These are phyloP conservation scores for Cotesia congregata DNA, from an alignment of 2,888 invertebrate species.

Conservation along the genomic window DNA sequence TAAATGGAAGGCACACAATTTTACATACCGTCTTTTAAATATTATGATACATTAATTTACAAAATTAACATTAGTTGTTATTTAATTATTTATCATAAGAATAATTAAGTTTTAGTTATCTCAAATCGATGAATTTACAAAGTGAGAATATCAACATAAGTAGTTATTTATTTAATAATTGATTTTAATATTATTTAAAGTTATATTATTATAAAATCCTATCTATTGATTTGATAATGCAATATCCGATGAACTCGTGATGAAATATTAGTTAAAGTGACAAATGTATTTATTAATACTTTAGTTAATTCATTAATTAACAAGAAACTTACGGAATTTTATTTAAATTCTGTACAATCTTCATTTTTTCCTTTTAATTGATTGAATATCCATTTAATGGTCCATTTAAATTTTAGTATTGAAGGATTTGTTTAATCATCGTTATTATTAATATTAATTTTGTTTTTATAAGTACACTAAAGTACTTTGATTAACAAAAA, in stretches of 20 bases:
- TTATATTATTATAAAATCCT: slow-evolving; percentile 49
- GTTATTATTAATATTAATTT: not conserved
- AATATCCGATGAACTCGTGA: not conserved
- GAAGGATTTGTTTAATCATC: slow-evolving; percentile 11
- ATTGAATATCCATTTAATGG: slow-evolving; percentile 23
- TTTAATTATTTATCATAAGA: slow-evolving; percentile 57
- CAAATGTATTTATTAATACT: not conserved
- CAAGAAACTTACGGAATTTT: slow-evolving; percentile 1
- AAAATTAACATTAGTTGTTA: slow-evolving; percentile 61
- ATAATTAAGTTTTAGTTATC: slow-evolving; percentile 55
- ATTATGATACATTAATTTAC: slow-evolving; percentile 64
- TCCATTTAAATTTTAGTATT: slow-evolving; percentile 19
- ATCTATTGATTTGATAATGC: slow-evolving; percentile 43
- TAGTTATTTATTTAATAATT: slow-evolving; percentile 45
- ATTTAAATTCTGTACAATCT: slow-evolving; percentile 26
- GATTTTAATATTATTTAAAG: slow-evolving; percentile 1
- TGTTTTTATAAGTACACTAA: not conserved
- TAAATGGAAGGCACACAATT: slow-evolving; percentile 66
- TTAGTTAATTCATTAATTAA: slow-evolving; percentile 12
- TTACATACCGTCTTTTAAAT: slow-evolving; percentile 52
- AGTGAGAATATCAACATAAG: slow-evolving; percentile 53
- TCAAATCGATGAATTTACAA: slow-evolving; percentile 59
- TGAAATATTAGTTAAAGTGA: not conserved
- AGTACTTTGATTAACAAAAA: slow-evolving; percentile 11
- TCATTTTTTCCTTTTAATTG: not conserved